Evolutionary conservation across 2,113 vertebrate species (phyloP).

Genomic region (Erythrocercus mccallii): DNA sequence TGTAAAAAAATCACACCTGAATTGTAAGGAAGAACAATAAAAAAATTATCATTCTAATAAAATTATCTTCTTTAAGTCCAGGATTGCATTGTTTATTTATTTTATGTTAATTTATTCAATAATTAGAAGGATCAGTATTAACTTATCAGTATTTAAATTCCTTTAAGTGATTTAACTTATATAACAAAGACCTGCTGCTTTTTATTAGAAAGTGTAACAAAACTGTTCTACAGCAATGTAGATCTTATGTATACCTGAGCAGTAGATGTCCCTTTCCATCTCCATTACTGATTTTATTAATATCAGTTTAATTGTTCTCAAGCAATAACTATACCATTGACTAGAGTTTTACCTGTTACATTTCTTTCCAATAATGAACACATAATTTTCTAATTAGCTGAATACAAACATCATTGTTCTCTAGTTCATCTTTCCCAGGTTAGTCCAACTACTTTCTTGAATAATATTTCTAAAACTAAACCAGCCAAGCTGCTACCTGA

Average conservation of each 20-base stretch:
- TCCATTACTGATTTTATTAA: not conserved
- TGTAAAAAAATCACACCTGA: not conserved
- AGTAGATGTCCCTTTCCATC: not conserved
- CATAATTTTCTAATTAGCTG: not conserved
- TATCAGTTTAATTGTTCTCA: not conserved
- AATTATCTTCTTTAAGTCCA: slow-evolving; percentile 9
- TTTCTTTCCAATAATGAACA: not conserved
- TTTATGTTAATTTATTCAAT: slow-evolving; percentile 31
- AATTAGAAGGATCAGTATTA: slow-evolving; percentile 26
- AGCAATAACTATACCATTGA: not conserved
- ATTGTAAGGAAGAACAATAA: not conserved
- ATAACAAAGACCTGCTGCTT: slow-evolving; percentile 16
- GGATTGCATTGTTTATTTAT: not conserved
- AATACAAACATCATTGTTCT: not conserved
- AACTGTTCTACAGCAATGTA: not conserved
- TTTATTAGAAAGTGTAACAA: slow-evolving; percentile 8
- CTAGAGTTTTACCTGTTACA: not conserved
- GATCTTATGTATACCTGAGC: not conserved
- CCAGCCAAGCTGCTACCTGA: not conserved
- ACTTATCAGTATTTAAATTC: slow-evolving; percentile 35
- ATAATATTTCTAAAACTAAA: not conserved
- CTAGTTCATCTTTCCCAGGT: not conserved
- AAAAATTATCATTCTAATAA: slow-evolving; percentile 33
- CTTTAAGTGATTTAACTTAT: slow-evolving; percentile 51
- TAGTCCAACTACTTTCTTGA: not conserved